Conservation (phyloP, 2,113 vertebrate species). For the Xiphophorus couchianus region DNA sequence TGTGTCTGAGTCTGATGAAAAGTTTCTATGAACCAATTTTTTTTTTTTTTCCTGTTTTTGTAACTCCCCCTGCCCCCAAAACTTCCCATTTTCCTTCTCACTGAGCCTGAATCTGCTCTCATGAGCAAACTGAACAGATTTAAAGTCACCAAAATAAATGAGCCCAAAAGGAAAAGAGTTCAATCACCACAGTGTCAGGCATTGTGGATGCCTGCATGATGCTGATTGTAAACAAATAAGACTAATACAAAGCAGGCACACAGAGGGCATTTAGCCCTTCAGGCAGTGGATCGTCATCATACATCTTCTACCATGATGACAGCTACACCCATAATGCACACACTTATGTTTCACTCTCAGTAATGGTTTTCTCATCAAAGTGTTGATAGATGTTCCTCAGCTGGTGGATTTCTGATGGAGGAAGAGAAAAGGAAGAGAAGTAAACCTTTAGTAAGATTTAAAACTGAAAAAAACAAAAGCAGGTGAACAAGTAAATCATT, state of each 20-base stretch:
- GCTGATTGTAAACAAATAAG: constrained; percentile 18
- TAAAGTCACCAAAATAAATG: constrained; percentile 34
- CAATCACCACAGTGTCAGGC: constrained; percentile 17
- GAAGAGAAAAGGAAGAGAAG: constrained; percentile 14
- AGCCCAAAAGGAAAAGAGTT: constrained; percentile 23
- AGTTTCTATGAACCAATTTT: not conserved
- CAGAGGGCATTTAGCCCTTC: constrained; percentile 33
- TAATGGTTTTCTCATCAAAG: constrained; percentile 52
- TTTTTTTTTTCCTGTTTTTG: constrained; percentile 19
- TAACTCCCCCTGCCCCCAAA: constrained; percentile 10
- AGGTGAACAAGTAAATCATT: constrained; percentile 26
- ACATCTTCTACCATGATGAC: constrained; percentile 16
- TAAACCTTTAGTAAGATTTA: constrained; percentile 10
- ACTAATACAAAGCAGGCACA: constrained; percentile 8
- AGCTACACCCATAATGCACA: not conserved
- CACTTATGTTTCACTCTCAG: constrained; percentile 15
- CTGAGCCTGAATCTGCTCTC: not conserved
- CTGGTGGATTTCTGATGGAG: constrained; percentile 38
- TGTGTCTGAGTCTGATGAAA: constrained; percentile 15
- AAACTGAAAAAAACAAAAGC: constrained; percentile 32
- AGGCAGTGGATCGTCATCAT: constrained; percentile 29
- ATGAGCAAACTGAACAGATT: constrained; percentile 21
- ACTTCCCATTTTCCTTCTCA: constrained; percentile 3
- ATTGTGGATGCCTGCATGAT: constrained; percentile 16
- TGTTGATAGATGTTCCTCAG: constrained; percentile 46